These are phyloP conservation scores for Mirounga angustirostris DNA, from an alignment of 2,113 vertebrate species.

Conservation along the genomic window DNA sequence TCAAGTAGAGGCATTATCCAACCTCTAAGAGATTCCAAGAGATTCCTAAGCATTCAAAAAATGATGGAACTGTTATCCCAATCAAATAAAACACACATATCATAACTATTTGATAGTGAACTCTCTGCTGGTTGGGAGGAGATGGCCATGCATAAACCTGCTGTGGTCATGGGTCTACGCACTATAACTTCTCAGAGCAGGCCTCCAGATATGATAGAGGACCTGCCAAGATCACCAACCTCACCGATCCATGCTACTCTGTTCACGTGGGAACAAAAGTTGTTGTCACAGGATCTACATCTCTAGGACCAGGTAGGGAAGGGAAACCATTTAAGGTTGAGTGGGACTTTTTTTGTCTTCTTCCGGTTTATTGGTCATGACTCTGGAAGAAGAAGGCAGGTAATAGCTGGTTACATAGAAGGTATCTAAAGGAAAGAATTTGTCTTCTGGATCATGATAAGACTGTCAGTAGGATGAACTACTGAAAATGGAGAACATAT, in stretches of 20 bases:
- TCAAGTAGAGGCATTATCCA: neutral
- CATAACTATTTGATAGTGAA: neutral
- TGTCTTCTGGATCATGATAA: neutral
- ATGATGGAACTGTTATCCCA: neutral
- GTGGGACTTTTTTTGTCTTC: neutral
- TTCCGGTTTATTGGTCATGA: neutral
- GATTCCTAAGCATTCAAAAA: neutral
- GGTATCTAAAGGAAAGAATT: neutral
- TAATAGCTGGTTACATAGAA: neutral
- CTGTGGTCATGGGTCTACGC: neutral
- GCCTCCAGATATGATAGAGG: neutral
- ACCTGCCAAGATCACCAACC: neutral
- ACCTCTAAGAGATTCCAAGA: neutral
- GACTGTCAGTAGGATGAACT: constrained; percentile 26
- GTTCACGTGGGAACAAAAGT: neutral
- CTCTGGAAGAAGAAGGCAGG: neutral
- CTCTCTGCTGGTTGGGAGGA: neutral
- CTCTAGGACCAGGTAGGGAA: neutral
- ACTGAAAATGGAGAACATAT: neutral
- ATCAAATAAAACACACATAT: neutral
- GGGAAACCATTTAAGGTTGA: neutral
- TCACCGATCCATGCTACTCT: neutral
- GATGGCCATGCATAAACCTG: neutral
- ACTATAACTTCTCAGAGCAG: neutral
- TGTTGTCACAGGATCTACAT: neutral